phyloP scores from a whole-genome alignment of 2,888 invertebrate genomes.

The Candidula unifasciata region DNA sequence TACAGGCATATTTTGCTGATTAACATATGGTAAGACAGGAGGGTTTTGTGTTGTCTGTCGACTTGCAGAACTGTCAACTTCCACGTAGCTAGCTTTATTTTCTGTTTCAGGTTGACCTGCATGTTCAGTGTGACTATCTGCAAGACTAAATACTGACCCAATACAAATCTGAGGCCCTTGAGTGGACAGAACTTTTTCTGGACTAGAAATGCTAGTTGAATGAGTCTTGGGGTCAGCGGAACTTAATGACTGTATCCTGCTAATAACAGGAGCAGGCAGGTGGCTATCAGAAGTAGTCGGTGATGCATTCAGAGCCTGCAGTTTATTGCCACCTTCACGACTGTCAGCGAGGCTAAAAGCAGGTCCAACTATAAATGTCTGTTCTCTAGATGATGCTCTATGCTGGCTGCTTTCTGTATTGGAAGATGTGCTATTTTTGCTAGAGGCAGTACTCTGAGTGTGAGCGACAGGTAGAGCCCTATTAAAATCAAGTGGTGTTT shows the following conservation, averaged over 20 bases:
- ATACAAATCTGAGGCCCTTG: constrained; percentile 4
- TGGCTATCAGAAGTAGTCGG: not conserved
- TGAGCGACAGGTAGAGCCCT: not conserved
- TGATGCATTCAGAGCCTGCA: not conserved
- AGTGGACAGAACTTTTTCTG: too few relatives aligned
- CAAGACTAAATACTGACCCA: constrained; percentile 23
- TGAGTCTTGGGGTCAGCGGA: not conserved
- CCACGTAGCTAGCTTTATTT: not conserved
- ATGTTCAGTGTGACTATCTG: not conserved
- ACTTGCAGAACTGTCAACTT: not conserved
- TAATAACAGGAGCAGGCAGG: not conserved
- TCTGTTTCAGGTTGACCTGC: not conserved
- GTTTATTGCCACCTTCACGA: not conserved
- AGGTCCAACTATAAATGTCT: not conserved
- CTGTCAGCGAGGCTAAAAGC: not conserved
- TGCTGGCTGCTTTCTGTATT: too few relatives aligned
- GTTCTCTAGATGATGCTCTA: not conserved
- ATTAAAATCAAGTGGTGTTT: too few relatives aligned
- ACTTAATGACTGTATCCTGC: too few relatives aligned
- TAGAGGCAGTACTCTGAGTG: too few relatives aligned
- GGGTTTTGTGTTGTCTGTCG: not conserved
- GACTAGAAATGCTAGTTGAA: not conserved
- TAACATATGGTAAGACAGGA: not conserved
- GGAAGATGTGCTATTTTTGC: not conserved
- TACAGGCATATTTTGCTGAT: not conserved